These are phyloP conservation scores for Desmophyllum pertusum DNA, from an alignment of 92 coral and sea anemone species.

Conservation along the genomic window DNA sequence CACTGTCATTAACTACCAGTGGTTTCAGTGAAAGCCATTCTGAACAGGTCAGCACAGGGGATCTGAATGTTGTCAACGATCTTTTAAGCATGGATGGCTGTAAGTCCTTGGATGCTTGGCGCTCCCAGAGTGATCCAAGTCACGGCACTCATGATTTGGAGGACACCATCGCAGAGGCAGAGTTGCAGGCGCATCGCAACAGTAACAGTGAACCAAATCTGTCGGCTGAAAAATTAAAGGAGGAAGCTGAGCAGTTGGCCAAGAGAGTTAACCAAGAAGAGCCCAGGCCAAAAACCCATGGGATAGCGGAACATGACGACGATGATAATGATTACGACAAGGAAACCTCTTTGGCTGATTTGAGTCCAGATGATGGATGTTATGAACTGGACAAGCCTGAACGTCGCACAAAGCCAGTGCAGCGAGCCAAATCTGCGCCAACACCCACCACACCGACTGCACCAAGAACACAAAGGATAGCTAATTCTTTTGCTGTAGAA, in stretches of 20 bases:
- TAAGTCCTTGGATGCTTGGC: conserved; percentile 66
- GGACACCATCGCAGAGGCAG: conserved; percentile 89
- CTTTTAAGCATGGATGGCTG: conserved; percentile 47
- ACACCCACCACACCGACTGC: conserved; percentile 62
- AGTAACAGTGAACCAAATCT: conserved; percentile 97
- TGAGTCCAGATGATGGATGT: conserved; percentile 68
- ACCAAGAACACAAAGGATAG: conserved; percentile 56
- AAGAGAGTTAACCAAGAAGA: conserved; percentile 71
- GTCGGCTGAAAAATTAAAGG: conserved; percentile 77
- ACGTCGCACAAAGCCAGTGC: conserved; percentile 42
- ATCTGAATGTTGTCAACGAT: conserved; percentile 65
- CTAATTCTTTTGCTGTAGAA: conserved; percentile 72
- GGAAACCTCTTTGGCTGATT: conserved; percentile 56
- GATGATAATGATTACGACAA: conserved; percentile 49
- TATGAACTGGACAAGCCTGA: conserved; percentile 67
- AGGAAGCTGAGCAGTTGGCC: conserved; percentile 87
- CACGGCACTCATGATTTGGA: conserved; percentile 77
- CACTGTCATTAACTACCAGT: conserved; percentile 83
- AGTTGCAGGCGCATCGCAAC: conserved; percentile 72
- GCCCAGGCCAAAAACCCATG: conserved; percentile 41
- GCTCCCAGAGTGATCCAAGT: conserved; percentile 97
- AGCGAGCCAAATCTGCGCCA: conserved; percentile 70
- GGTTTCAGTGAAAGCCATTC: conserved; percentile 87
- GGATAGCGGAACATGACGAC: conserved; percentile 1
- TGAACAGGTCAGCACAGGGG: conserved; percentile 83